Base-by-base conservation (phyloP, 2,113 vertebrate genomes). In the Australoheros scitulus region DNA sequence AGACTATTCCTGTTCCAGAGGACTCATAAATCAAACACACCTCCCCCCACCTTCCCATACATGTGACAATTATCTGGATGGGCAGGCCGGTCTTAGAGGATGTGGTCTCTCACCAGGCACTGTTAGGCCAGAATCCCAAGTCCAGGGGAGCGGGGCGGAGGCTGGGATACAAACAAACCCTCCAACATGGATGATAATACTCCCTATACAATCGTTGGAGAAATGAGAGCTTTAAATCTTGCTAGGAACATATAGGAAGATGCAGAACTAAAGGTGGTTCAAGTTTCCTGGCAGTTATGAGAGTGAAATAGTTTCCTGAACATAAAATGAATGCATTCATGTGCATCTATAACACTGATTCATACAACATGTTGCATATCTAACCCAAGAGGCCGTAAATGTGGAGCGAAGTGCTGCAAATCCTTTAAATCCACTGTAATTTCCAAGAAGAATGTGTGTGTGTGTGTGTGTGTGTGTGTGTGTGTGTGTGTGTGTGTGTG, bases 21-120 rank as follows among this genome's bases (percentile, higher is more conserved):
- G 70, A 55, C 68, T 82, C 84, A 91, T 91, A 91, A 93, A 93
- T 92, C 89, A 93, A 87, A 87, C 32, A 17, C 57, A 80, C 90
- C 86, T 34, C 55, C 17, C n/a, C 58, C 43, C 9, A 38, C 77
- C 68, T 80, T 59, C 43, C 60, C 81, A 90, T 90, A 87, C 83
- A 87, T 80, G 74, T 91, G 88, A 91, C 87, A 91, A 89, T 55
- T 80, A 92, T 94, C 88, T 94, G 90, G 90, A 92, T 83, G 79
- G 82, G 82, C 89, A 63, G 82, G 24, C 57, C 3, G 11, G 36
- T 83, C 84, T 55, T 79, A 82, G 83, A 92, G 90, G 92, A 95
- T 93, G 94, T 94, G 93, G 91, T 90, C 36, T 57, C 74, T 87
- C 57, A 76, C 59, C 24, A 26, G 79, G 55, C 72, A 58, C 34